Percentiles rank a stretch among this genome's conserved stretches.
These are phyloP conservation scores for Amblyjoppa proteus DNA, from an alignment of 2,888 invertebrate species.

Conservation along the genomic window DNA sequence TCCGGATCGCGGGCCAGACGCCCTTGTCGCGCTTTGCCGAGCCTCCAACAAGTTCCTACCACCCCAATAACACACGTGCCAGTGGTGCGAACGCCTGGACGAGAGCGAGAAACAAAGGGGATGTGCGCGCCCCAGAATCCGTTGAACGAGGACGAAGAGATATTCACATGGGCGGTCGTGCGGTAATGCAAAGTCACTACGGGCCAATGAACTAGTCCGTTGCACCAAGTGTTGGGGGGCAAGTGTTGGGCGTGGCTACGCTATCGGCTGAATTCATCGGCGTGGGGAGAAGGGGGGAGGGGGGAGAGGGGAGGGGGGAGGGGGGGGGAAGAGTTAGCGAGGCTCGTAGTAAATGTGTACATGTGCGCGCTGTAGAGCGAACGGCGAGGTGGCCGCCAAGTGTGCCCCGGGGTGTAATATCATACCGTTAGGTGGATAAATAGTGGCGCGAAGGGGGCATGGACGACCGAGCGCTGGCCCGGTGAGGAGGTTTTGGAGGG, in stretches of 20 bases:
- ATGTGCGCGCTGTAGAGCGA: slow-evolving; percentile 57
- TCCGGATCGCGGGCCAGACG: slow-evolving; percentile 7
- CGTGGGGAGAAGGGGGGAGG: neutral
- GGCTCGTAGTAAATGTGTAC: slow-evolving; percentile 29
- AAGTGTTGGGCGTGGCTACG: slow-evolving; percentile 81
- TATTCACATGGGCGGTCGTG: slow-evolving; percentile 74
- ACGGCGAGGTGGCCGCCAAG: slow-evolving; percentile 71
- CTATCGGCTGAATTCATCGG: slow-evolving; percentile 59
- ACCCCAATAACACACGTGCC: slow-evolving; percentile 17
- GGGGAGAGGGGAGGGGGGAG: too few relatives aligned
- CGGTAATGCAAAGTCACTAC: slow-evolving; percentile 82
- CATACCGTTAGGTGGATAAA: slow-evolving; percentile 84
- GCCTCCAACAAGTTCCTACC: slow-evolving; percentile 15
- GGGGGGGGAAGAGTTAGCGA: neutral
- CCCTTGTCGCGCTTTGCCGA: slow-evolving; percentile 64
- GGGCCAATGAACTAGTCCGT: slow-evolving; percentile 83
- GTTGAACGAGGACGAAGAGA: slow-evolving; percentile 31
- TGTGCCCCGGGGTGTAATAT: slow-evolving; percentile 84
- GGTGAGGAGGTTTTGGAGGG: neutral
- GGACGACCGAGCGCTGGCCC: slow-evolving; percentile 17
- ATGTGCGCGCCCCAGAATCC: neutral
- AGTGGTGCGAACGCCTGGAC: neutral
- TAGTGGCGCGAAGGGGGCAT: slow-evolving; percentile 79
- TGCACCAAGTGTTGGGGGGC: slow-evolving; percentile 78
- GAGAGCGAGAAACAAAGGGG: slow-evolving; percentile 16